A percentile compares a stretch with the other conserved stretches of the same genome.
These are phyloP conservation scores for Asarcornis scutulata DNA, from an alignment of 2,113 vertebrate genomes.

Conservation along the genomic window DNA sequence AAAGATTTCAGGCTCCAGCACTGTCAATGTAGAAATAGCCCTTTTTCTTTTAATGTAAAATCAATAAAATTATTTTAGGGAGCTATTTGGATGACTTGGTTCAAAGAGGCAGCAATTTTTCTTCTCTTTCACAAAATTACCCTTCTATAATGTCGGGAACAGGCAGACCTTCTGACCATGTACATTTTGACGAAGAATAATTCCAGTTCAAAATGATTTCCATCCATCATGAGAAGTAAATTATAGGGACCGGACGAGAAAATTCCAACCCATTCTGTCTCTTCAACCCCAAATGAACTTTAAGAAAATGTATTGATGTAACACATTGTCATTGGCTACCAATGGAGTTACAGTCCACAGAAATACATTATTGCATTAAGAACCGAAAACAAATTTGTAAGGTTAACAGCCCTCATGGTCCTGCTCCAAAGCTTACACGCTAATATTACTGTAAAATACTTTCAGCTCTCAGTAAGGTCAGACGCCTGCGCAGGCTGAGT, in stretches of 20 bases:
- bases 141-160: background rate
- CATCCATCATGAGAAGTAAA: constrained; percentile 31
- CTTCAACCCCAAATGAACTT: background rate
- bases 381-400: background rate
- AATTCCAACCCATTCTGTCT: background rate
- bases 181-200: constrained; percentile 27
- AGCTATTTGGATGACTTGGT: constrained; percentile 12
- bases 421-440: background rate
- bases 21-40: background rate
- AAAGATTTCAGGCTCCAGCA: background rate
- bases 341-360: background rate
- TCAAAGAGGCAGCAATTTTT: constrained; percentile 45
- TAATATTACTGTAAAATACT: background rate
- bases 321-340: background rate
- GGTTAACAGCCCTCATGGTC: background rate
- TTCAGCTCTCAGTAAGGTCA: background rate
- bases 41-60: background rate
- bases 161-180: background rate
- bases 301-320: background rate
- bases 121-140: constrained; percentile 34
- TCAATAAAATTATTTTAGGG: constrained; percentile 49
- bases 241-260: background rate
- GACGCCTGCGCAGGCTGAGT: fast-evolving
- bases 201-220: constrained; percentile 14
- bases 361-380: background rate